Evolutionary conservation across 2,888 invertebrate genomes (phyloP).

Genomic region (Drosophila greeni): DNA sequence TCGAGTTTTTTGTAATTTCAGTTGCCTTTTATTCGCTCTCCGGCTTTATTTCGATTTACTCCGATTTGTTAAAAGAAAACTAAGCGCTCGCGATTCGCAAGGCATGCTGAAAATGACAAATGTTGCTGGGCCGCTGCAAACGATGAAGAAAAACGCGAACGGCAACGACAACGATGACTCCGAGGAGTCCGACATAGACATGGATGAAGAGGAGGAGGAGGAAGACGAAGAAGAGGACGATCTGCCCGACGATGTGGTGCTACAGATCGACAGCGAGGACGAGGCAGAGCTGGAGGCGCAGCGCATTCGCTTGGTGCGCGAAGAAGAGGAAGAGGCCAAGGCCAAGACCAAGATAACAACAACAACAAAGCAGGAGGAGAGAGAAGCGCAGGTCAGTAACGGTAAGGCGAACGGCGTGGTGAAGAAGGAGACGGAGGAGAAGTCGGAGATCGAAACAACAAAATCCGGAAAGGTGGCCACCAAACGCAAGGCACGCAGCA

Average conservation of each 20-base stretch:
- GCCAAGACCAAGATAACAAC: constrained; percentile 46
- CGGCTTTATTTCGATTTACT: constrained; percentile 15
- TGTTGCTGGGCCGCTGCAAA: constrained; percentile 49
- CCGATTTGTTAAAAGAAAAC: constrained; percentile 35
- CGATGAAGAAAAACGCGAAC: constrained; percentile 54
- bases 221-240: constrained; percentile 60
- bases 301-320: constrained; percentile 68
- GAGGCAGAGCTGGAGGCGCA: constrained; percentile 75
- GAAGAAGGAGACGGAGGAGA: constrained; percentile 16
- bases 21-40: constrained; percentile 19
- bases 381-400: constrained; percentile 43
- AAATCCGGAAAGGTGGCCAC: constrained; percentile 12
- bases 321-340: constrained; percentile 49
- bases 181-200: constrained; percentile 62
- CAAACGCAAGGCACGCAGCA: constrained; percentile 60
- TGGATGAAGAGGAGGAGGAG: constrained; percentile 59
- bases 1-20: constrained; percentile 13
- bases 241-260: constrained; percentile 59
- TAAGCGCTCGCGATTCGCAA: constrained; percentile 35
- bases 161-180: constrained; percentile 59
- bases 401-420: constrained; percentile 13
- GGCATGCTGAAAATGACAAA: constrained; percentile 67
- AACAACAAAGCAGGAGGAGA: constrained; percentile 18
- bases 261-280: constrained; percentile 75
- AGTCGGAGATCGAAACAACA: constrained; percentile 9